phyloP scores from a whole-genome alignment of 2,888 invertebrate genomes.

The Scelioninae gen. 1 region DNA sequence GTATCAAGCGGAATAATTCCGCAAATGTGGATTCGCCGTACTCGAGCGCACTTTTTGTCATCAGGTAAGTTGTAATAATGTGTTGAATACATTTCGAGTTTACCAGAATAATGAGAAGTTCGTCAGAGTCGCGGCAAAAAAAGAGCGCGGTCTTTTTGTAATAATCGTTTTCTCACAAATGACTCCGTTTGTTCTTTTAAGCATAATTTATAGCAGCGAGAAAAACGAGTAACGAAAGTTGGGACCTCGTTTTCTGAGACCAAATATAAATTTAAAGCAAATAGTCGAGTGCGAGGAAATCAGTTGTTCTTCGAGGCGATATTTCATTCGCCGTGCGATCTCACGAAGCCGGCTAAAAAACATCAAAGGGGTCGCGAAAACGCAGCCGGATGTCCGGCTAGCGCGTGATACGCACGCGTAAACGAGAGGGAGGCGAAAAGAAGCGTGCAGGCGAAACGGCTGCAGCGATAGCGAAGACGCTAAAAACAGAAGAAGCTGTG shows the following conservation, averaged over 20 bases:
- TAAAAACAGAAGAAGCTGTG: constrained; percentile 65
- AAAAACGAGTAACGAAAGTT: not conserved
- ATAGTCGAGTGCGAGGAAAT: constrained; percentile 59
- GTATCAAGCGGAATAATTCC: constrained; percentile 65
- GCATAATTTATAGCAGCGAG: constrained; percentile 1
- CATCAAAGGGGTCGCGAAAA: constrained; percentile 76
- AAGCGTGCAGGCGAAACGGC: no score
- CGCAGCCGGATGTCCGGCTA: constrained; percentile 81
- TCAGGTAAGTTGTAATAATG: constrained; percentile 61
- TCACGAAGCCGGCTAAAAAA: constrained; percentile 78
- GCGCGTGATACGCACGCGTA: constrained; percentile 48
- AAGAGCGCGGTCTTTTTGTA: constrained; percentile 42
- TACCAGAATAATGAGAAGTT: constrained; percentile 53
- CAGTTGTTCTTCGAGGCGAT: constrained; percentile 73
- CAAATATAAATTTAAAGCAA: constrained; percentile 48
- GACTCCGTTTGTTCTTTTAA: constrained; percentile 32
- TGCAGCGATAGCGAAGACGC: no score
- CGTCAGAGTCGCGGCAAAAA: constrained; percentile 21
- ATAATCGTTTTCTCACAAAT: constrained; percentile 61
- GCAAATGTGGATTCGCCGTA: constrained; percentile 55
- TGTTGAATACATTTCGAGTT: constrained; percentile 58
- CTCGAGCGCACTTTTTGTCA: constrained; percentile 55
- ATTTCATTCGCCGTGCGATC: constrained; percentile 82
- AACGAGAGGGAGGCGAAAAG: constrained; percentile 44
- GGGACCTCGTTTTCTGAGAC: constrained; percentile 11